Conservation (phyloP, 2,888 invertebrate genomes). For the Gortyna flavago region DNA sequence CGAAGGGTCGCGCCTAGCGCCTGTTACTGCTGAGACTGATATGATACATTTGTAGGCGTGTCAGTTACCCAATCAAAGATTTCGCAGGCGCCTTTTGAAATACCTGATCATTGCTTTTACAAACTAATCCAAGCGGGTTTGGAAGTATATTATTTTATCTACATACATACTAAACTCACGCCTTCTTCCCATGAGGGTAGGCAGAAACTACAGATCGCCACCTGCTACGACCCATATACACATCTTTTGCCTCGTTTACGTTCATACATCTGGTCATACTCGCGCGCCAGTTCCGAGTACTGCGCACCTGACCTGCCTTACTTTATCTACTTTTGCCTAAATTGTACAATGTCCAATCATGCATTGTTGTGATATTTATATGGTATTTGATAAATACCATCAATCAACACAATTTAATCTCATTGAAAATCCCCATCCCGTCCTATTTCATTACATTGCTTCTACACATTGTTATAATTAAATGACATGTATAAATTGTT, state of each 20-base stretch:
- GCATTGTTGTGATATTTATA: background rate
- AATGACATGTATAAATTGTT: constrained; percentile 48
- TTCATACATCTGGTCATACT: background rate
- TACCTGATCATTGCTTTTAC: background rate
- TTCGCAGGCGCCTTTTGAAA: background rate
- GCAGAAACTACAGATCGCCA: background rate
- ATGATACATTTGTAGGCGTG: constrained; percentile 3
- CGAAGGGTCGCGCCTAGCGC: constrained; percentile 35
- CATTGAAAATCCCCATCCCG: background rate
- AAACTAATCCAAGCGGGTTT: background rate
- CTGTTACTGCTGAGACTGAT: background rate
- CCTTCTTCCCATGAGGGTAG: background rate
- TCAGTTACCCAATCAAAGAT: background rate
- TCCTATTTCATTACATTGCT: constrained; percentile 31
- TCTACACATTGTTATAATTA: constrained; percentile 43
- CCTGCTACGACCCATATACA: background rate
- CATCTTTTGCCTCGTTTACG: background rate
- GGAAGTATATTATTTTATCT: background rate
- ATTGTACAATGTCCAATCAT: background rate
- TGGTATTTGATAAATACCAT: background rate
- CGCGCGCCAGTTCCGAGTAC: background rate
- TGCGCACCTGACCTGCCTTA: background rate
- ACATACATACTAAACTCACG: background rate
- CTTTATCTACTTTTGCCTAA: background rate
- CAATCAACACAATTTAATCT: background rate